Conservation (phyloP, 1,140 invertebrate genomes). For the Anagrus nilaparvatae region DNA sequence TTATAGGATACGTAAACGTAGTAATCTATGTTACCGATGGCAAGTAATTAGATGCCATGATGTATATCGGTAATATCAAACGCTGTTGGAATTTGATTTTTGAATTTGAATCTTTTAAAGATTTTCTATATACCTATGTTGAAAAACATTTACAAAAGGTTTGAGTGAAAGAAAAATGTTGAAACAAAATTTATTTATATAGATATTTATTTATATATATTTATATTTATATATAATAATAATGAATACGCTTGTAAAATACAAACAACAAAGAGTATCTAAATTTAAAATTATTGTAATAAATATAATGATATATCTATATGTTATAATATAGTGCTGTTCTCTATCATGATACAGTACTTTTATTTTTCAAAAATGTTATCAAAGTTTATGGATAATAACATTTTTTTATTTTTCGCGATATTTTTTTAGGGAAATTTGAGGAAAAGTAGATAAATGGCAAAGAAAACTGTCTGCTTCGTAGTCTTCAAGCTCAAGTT, state of each 20-base stretch:
- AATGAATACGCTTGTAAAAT: slow-evolving; percentile 44
- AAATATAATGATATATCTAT: slow-evolving; percentile 43
- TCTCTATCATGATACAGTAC: slow-evolving; percentile 38
- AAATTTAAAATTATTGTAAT: slow-evolving; percentile 43
- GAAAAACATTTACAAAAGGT: not conserved
- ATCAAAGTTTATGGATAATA: slow-evolving; percentile 28
- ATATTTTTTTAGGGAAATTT: slow-evolving; percentile 14
- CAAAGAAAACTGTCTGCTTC: slow-evolving; percentile 1
- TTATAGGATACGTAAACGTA: too few species aligned
- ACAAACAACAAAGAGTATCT: slow-evolving; percentile 43
- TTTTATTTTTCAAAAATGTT: slow-evolving; percentile 33
- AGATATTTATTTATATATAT: slow-evolving; percentile 41
- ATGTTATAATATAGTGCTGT: slow-evolving; percentile 38
- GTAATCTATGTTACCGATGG: too few species aligned
- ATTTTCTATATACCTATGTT: too few species aligned
- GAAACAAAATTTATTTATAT: slow-evolving; percentile 28
- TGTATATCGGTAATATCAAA: too few species aligned
- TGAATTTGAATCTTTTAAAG: too few species aligned
- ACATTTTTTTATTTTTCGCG: slow-evolving; percentile 11
- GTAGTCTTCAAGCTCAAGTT: too few species aligned
- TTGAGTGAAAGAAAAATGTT: not conserved
- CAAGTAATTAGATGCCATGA: too few species aligned
- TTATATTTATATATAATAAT: too few species aligned
- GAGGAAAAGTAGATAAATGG: slow-evolving; percentile 1
- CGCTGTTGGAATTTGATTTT: too few species aligned